These are phyloP conservation scores for Phaenicophaeus curvirostris DNA, from an alignment of 2,797 vertebrate species.

Conservation along the genomic window DNA sequence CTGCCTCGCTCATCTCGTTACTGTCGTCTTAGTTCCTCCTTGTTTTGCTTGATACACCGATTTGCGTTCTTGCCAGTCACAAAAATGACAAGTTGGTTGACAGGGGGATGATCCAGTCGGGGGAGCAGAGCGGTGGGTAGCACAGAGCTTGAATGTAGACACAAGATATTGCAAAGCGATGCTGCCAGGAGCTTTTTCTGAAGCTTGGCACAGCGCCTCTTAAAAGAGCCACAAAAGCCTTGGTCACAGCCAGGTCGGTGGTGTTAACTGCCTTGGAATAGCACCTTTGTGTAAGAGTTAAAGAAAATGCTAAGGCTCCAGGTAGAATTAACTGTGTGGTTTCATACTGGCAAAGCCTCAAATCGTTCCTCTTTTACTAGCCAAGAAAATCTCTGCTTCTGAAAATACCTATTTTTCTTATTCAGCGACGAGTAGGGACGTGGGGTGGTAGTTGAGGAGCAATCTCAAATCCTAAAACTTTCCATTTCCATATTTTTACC, in stretches of 20 bases:
- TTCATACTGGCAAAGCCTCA: neutral
- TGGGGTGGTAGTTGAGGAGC: neutral
- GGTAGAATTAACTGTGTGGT: neutral
- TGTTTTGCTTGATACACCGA: accelerated
- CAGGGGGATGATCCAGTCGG: neutral
- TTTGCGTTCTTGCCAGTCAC: neutral
- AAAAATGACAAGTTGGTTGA: neutral
- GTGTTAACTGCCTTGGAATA: neutral
- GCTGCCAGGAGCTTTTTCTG: neutral
- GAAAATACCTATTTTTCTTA: neutral
- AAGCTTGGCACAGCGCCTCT: neutral
- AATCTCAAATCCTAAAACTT: slow-evolving; percentile 18
- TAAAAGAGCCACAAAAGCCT: neutral
- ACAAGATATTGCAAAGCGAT: neutral
- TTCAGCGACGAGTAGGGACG: neutral
- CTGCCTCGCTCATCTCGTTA: neutral
- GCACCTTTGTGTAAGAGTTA: neutral
- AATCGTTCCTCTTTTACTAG: neutral
- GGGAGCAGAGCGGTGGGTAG: neutral
- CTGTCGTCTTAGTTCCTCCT: neutral
- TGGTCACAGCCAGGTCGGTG: neutral
- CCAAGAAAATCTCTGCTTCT: neutral
- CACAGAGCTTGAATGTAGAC: neutral
- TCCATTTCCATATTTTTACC: neutral
- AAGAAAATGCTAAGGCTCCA: neutral